Percentiles rank a stretch among this genome's conserved stretches.
Evolutionary conservation across 2,888 invertebrate genomes (phyloP).

Genomic region (Petrolisthes manimaculis): DNA sequence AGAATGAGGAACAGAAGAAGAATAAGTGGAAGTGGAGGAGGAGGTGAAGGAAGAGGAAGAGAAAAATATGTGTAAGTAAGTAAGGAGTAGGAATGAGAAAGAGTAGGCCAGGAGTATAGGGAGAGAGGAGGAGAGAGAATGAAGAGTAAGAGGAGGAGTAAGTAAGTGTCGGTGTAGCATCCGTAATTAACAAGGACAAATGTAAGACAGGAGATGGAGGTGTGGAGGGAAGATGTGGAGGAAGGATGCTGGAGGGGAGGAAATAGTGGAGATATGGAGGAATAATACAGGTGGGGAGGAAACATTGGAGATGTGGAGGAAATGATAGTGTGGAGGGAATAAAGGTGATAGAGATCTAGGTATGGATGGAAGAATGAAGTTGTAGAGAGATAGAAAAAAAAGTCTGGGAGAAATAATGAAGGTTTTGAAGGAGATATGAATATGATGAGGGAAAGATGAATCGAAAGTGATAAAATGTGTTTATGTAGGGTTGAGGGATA

Average conservation of each 20-base stretch:
- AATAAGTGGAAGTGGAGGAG: not conserved
- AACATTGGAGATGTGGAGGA: not conserved
- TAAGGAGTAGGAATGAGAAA: not conserved
- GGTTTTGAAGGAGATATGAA: too few relatives aligned
- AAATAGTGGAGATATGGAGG: too few relatives aligned
- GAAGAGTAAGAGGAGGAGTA: not conserved
- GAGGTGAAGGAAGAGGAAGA: not conserved
- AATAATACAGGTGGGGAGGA: not conserved
- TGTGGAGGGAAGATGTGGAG: not conserved
- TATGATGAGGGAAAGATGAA: too few relatives aligned
- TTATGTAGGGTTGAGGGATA: too few relatives aligned
- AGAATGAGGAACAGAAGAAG: not conserved
- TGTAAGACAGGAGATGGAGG: not conserved
- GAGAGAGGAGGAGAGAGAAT: not conserved
- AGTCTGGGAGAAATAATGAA: too few relatives aligned
- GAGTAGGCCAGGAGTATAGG: not conserved
- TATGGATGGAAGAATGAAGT: too few relatives aligned
- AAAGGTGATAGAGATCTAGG: conserved; percentile 1
- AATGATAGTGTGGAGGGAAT: not conserved
- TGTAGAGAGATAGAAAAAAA: too few relatives aligned
- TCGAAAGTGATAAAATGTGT: too few relatives aligned
- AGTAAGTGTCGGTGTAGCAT: not conserved
- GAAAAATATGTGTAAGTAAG: too few relatives aligned
- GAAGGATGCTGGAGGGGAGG: too few relatives aligned
- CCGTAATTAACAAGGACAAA: not conserved